A percentile compares a stretch with the other conserved stretches of the same genome.
These are phyloP conservation scores for Deilephila elpenor DNA, from an alignment of 2,888 invertebrate species.

Conservation along the genomic window DNA sequence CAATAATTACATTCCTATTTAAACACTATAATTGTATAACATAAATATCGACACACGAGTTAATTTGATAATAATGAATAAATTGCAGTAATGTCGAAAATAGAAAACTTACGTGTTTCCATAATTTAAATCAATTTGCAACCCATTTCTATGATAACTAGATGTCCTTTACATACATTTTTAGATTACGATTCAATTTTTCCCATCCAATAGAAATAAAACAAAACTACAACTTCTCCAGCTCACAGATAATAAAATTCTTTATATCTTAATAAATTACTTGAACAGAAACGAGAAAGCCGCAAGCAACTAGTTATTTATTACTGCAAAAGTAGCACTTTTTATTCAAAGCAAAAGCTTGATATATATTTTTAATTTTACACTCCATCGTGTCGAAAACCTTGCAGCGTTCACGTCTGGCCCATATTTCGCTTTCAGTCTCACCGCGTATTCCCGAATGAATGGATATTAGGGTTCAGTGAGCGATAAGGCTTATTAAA, in stretches of 20 bases:
- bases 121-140: too few species aligned
- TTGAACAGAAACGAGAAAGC: not conserved
- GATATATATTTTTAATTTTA: constrained; percentile 19
- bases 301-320: not conserved
- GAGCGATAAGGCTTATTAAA: constrained; percentile 2
- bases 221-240: not conserved
- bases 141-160: too few species aligned
- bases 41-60: too few species aligned
- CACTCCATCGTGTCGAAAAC: constrained; percentile 13
- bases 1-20: too few species aligned
- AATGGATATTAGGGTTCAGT: constrained; percentile 24
- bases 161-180: too few species aligned
- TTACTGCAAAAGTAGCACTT: not conserved
- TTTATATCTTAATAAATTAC: constrained; percentile 2
- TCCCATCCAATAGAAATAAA: too few species aligned
- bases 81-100: too few species aligned
- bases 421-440: constrained; percentile 26
- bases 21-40: too few species aligned
- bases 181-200: too few species aligned
- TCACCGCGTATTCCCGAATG: constrained; percentile 27
- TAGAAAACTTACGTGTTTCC: too few species aligned
- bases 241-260: not conserved
- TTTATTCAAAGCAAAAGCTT: not conserved
- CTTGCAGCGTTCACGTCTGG: constrained; percentile 23
- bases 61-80: too few species aligned